phyloP scores from a whole-genome alignment of 2,113 vertebrate genomes.

The Ameiurus melas region DNA sequence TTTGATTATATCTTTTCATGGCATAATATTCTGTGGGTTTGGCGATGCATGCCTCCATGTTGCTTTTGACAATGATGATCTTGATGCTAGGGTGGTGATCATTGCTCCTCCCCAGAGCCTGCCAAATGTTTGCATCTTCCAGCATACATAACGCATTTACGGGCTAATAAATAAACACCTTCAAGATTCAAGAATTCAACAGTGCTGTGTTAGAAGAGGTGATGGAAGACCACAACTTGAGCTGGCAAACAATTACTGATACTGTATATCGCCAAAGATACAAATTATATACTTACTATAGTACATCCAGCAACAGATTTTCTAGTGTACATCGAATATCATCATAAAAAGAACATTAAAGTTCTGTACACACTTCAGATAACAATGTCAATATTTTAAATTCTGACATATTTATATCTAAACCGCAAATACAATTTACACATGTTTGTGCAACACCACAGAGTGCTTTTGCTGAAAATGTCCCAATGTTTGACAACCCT shows the following conservation, averaged over 20 bases:
- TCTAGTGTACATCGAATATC: neutral
- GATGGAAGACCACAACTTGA: constrained; percentile 26
- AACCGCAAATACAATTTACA: neutral
- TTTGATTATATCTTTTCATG: too few relatives aligned
- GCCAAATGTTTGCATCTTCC: too few relatives aligned
- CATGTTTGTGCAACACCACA: neutral
- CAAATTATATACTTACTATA: constrained; percentile 2
- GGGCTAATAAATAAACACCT: neutral
- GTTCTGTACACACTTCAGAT: neutral
- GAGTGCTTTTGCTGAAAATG: constrained; percentile 4
- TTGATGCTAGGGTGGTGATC: too few relatives aligned
- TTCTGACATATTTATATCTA: constrained; percentile 17
- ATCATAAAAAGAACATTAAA: neutral
- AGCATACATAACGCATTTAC: too few relatives aligned
- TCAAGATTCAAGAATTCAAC: neutral
- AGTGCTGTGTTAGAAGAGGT: neutral
- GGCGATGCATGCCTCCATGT: too few relatives aligned
- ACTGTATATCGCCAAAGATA: neutral
- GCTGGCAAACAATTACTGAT: constrained; percentile 28
- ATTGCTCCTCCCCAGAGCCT: too few relatives aligned
- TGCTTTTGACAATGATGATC: too few relatives aligned
- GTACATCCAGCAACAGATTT: constrained; percentile 19
- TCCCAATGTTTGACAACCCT: constrained; percentile 21
- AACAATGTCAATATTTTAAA: constrained; percentile 17
- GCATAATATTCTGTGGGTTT: too few relatives aligned